Base-by-base conservation (phyloP, 2,888 invertebrate species). In the Dasysyrphus tricinctus region DNA sequence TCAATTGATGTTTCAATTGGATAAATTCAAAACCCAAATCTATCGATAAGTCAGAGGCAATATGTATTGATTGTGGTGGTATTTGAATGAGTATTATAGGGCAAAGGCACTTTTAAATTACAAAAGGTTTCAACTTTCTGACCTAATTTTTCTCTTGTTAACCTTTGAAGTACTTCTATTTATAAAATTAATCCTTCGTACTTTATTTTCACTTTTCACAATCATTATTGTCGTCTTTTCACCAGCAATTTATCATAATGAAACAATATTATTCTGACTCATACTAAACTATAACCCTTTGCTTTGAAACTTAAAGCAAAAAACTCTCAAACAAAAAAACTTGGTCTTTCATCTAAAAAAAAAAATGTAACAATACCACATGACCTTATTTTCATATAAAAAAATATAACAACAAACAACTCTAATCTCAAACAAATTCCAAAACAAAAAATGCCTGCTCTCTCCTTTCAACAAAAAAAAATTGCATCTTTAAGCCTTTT, bases 391-490 rank as follows among this genome's bases (percentile, higher is more conserved):
- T 59, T 39, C n/a, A n/a, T 54, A 39, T 8, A 29, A 54, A n/a
- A 29, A 54, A n/a, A 24, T 16, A 19, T 12, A 51, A 12, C n/a
- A 67, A 11, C 29, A 37, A 49, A 69, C 51, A 69, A 24, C 51
- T 54, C 69, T 69, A 51, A 69, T 54, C 39, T 24, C 49, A 75
- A 63, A 61, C 74, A 75, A 61, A 51, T 74, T 63, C 51, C 39
- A 49, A 54, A 49, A 74, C 49, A 74, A 59, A 74, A n/a, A 75
- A 51, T 54, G 63, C 49, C 51, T 39, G 8, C 5, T 29, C 47
- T 37, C 12, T 42, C 59, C 61, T 9, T 6, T 0, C 3, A 3
- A 54, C n/a, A 51, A 44, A 49, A 47, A 65, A 59, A 65, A 49
- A 69, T 24, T 56, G 34, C 34, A 67, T 73, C 37, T 63, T 16